phyloP scores from a whole-genome alignment of 2,888 invertebrate genomes.

The Branchellion lobata region DNA sequence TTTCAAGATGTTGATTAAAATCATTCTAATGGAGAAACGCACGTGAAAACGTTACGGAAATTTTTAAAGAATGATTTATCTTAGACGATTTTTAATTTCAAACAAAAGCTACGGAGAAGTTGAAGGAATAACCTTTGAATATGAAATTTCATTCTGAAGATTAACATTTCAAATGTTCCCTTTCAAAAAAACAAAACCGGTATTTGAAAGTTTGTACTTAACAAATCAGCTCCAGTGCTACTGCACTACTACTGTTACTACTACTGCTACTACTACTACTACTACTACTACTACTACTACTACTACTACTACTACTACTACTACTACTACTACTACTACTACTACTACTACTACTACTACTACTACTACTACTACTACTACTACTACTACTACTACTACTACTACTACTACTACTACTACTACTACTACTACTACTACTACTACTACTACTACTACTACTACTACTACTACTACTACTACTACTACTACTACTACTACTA shows the following conservation, averaged over 20 bases:
- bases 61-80: too few relatives aligned
- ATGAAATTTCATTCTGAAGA: too few relatives aligned
- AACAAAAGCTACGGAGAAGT: too few relatives aligned
- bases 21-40: too few relatives aligned
- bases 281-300: constrained; percentile 9
- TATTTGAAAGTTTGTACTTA: too few relatives aligned
- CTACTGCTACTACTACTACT: constrained; percentile 9
- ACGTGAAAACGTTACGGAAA: too few relatives aligned
- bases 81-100: too few relatives aligned
- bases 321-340: constrained; percentile 9
- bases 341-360: constrained; percentile 9
- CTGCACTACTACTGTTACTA: neutral
- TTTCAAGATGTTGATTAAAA: too few relatives aligned
- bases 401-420: constrained; percentile 21
- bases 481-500: constrained; percentile 20
- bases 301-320: constrained; percentile 9
- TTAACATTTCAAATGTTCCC: too few relatives aligned
- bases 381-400: constrained; percentile 9
- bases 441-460: constrained; percentile 1
- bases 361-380: constrained; percentile 9
- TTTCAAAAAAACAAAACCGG: too few relatives aligned
- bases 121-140: too few relatives aligned
- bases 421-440: constrained; percentile 29
- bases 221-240: too few relatives aligned
- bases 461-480: neutral